Base-by-base conservation (phyloP, 1,140 invertebrate species). In the Plutomurus gul region DNA sequence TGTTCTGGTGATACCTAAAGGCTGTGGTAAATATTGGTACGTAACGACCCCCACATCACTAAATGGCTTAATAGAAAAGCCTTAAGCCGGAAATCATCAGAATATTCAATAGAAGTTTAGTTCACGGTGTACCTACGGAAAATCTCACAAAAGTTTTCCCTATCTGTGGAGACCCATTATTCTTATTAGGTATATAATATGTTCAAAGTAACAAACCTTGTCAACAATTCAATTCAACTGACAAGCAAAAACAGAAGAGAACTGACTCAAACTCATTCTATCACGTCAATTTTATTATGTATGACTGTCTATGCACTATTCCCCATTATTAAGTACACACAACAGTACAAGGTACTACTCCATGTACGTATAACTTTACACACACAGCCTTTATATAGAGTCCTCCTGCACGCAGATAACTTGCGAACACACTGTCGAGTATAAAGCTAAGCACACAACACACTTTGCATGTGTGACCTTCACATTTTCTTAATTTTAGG, bases 401-500 rank as follows among this genome's bases (percentile, higher is more conserved):
- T n/a, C n/a, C n/a, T n/a, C n/a, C n/a, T n/a, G n/a, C n/a, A n/a
- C n/a, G 43, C n/a, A 20, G 43, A 47, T 47, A 47, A 47, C n/a
- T n/a, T n/a, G n/a, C n/a, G 6, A 56, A 22, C 49, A 51, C 18
- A 22, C 49, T 22, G 22, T 8, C 22, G n/a, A 6, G 8, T 20
- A 1, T 16, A 25, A 22, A 51, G 22, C 49, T 22, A 8, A 13
- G 30, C 8, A 56, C 30, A 25, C 11, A 65, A 65, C n/a, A 65
- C 27, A 33, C 27, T n/a, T 56, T 65, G 56, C 56, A 36, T 65
- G 56, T 65, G 56, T 65, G 56, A 65, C 56, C 56, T 65, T 65
- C 56, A 65, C 56, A 65, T 65, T 65, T 65, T 65, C 56, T 65
- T 65, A 65, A 65, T 65, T 65, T 65, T 65, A 65, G 56, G 56